Conservation (phyloP, 2,888 invertebrate genomes). For the Argyresthia goedartella region DNA sequence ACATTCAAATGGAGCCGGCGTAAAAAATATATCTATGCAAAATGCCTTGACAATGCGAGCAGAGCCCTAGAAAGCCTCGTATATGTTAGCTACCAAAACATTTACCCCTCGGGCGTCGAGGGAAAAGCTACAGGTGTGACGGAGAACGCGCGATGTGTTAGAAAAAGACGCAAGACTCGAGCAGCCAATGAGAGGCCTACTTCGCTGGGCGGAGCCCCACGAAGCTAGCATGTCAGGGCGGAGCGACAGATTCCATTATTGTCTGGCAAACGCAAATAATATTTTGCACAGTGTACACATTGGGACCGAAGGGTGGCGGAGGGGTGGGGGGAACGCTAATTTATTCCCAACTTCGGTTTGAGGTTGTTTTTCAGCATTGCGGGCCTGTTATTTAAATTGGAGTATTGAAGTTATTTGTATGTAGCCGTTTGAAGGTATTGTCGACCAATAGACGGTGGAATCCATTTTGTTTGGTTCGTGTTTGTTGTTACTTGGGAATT, state of each 20-base stretch:
- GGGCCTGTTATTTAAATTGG: slow-evolving; percentile 71
- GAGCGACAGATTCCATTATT: slow-evolving; percentile 68
- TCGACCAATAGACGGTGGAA: slow-evolving; percentile 18
- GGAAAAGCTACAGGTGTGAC: slow-evolving; percentile 56
- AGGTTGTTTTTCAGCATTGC: slow-evolving; percentile 71
- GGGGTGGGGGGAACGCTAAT: slow-evolving; percentile 55
- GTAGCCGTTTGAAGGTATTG: slow-evolving; percentile 53
- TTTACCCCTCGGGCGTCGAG: slow-evolving; percentile 68
- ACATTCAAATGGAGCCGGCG: slow-evolving; percentile 57
- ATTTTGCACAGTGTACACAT: slow-evolving; percentile 81
- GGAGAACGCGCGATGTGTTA: slow-evolving; percentile 17
- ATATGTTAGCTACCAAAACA: slow-evolving; percentile 71
- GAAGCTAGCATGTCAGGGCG: slow-evolving; percentile 72
- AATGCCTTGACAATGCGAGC: slow-evolving; percentile 53
- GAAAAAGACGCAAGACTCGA: slow-evolving; percentile 26
- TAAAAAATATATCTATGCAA: slow-evolving; percentile 57
- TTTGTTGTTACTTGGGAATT: slow-evolving; percentile 15
- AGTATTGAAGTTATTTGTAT: slow-evolving; percentile 62
- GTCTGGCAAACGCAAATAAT: slow-evolving; percentile 79
- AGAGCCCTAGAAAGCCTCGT: slow-evolving; percentile 61
- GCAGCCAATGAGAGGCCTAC: slow-evolving; percentile 38
- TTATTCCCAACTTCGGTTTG: slow-evolving; percentile 70
- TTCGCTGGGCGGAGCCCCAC: slow-evolving; percentile 44
- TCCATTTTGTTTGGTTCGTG: slow-evolving; percentile 20
- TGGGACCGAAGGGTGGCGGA: slow-evolving; percentile 49